phyloP scores from a whole-genome alignment of 2,797 vertebrate species.

The Mus minutoides region DNA sequence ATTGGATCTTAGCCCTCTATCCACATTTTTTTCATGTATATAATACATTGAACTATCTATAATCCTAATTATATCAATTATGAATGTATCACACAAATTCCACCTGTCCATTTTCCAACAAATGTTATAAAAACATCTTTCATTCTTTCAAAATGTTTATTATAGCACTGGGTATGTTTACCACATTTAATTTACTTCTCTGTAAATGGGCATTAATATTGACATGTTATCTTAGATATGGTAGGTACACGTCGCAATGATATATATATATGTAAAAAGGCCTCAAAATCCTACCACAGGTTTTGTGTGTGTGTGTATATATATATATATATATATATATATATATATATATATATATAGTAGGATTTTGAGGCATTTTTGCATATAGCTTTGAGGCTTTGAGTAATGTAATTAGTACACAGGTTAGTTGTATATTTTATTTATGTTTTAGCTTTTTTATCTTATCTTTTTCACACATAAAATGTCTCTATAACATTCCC shows the following conservation, averaged over 20 bases:
- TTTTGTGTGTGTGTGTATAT: too few species aligned
- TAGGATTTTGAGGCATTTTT: background rate
- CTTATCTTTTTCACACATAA: background rate
- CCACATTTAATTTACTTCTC: background rate
- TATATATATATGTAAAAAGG: too few species aligned
- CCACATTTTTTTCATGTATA: background rate
- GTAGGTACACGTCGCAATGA: background rate
- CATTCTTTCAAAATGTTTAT: background rate
- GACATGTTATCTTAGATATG: background rate
- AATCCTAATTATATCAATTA: background rate
- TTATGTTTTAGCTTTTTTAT: background rate
- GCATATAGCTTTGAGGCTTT: too few species aligned
- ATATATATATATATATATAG: too few species aligned
- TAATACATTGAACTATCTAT: background rate
- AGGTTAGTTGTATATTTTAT: background rate
- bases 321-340: too few species aligned
- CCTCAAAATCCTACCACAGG: too few species aligned
- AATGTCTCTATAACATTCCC: background rate
- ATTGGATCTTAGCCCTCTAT: too few species aligned
- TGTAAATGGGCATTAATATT: background rate
- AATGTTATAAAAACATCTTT: background rate
- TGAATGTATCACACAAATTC: background rate
- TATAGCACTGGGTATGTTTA: background rate
- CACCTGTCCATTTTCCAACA: background rate
- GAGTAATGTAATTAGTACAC: too few species aligned